Evolutionary conservation across 2,113 vertebrate genomes (phyloP), one percentile per base, ranked within the genome.

Genomic region (Ailuropoda melanoleuca): DNA sequence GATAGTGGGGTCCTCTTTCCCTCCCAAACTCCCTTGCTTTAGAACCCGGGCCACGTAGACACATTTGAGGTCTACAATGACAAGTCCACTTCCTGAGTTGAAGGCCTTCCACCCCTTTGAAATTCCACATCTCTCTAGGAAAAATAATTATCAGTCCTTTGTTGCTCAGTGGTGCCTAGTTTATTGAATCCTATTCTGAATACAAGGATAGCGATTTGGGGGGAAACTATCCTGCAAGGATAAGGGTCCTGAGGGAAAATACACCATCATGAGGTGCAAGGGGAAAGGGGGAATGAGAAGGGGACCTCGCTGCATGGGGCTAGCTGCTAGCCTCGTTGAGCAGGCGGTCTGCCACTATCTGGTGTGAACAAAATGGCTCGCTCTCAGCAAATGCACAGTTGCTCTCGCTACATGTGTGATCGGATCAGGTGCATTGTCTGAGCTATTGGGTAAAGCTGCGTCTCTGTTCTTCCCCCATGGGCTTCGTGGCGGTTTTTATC

Each of bases 401-500:
- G 10, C 19, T 66, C 24, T 66, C 31, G 8, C 31, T 66, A 29
- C 6, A 1, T 34, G 12, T 37, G 46, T 34, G 75, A 39, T 77
- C n/a, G 39, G 46, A 19, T 68, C 9, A 2, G n/a, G 50, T 10
- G n/a, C 37, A 14, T 23, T 18, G 17, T 58, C 64, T 48, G 29
- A 72, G 56, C 74, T 89, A 0, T 60, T 97, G 90, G 37, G 83
- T 95, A 53, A 15, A 75, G 43, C 64, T 64, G 15, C 18, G 48
- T 94, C 96, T 97, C 80, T 78, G 34, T 56, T 68, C 15, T 14
- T 56, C 24, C 60, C 34, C 83, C 93, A 31, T 34, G 89, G 78
- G 23, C 55, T 92, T 88, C 31, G 0, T 15, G 50, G 85, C 62
- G 60, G 6, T 66, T 94, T 98, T 81, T 90, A 86, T 88, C 81